Evolutionary conservation across 2,113 vertebrate species (phyloP).

Genomic region (western clawed frog (Xenopus tropicalis)): UCB_Xtro_10.0 CM004448.2:96347001-96347500

Average conservation of each 20-base stretch:
- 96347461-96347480: constrained; percentile 26
- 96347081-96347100: too few relatives aligned
- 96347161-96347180: too few relatives aligned
- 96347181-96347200: too few relatives aligned
- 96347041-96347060: too few relatives aligned
- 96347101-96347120: too few relatives aligned
- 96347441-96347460: background rate
- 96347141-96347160: too few relatives aligned
- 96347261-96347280: constrained; percentile 32
- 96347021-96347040: too few relatives aligned
- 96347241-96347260: constrained; percentile 7
- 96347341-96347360: constrained; percentile 40
- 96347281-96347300: constrained; percentile 23
- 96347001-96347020: too few relatives aligned
- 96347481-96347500: constrained; percentile 3
- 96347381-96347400: constrained; percentile 17
- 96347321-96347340: constrained; percentile 28
- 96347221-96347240: constrained; percentile 5
- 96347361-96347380: constrained; percentile 21
- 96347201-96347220: background rate
- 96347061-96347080: too few relatives aligned
- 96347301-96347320: background rate
- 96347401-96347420: constrained; percentile 8
- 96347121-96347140: too few relatives aligned
- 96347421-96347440: background rate